Evolutionary conservation across 2,888 invertebrate genomes (phyloP), one percentile per base, ranked within the genome.

Genomic region (Leptura quadrifasciata): DNA sequence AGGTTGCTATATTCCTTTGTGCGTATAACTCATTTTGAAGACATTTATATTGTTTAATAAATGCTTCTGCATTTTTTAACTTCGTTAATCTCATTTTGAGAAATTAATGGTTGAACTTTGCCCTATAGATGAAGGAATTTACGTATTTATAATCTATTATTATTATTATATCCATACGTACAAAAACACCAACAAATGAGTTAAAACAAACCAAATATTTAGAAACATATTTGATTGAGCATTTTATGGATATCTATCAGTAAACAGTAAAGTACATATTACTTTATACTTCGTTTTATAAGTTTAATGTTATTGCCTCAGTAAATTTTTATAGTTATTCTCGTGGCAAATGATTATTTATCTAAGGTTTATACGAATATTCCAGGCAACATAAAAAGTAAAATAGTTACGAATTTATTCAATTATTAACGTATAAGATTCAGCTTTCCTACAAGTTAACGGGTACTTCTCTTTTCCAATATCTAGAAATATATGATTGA

Each of bases 231-330:
- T 47, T 4, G 47, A 47, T n/a, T 47, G 47, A 47, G n/a, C 15
- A n/a, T 47, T 47, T 47, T 47, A 47, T 17, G 47, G 47, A n/a
- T n/a, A 47, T n/a, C 47, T n/a, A n/a, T 47, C 15, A n/a, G 47
- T 47, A 47, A 47, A 47, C 47, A 47, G 47, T 47, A 47, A 39
- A 47, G 47, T 47, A 47, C 47, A 47, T 47, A 47, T 47, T 47
- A 47, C 47, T 47, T 47, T 47, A 47, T 47, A 47, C 47, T n/a
- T 47, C 3, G 47, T 6, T 15, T 5, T 47, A 47, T 47, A 47
- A 31, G 47, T 47, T 47, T 47, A 2, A 47, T 47, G 47, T 47
- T 47, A 47, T 47, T n/a, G n/a, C 47, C 47, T n/a, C n/a, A 17
- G n/a, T 47, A 47, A 47, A 47, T 47, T 47, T 47, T 47, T 47